Base-by-base conservation (phyloP, 2,113 vertebrate species). In the Pterocles gutturalis region DNA sequence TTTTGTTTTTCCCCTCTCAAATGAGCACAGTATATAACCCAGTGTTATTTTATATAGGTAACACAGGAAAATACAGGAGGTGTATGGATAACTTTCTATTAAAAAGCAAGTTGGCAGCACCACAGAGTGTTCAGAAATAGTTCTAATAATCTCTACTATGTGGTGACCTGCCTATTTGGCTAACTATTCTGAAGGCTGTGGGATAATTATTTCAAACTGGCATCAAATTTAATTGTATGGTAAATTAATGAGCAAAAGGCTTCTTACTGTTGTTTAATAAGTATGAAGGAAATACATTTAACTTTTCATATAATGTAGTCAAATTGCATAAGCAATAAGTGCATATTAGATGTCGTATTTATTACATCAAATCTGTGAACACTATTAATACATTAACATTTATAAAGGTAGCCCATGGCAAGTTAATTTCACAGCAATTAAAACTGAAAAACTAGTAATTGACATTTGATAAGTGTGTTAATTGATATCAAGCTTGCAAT, bases 341-440 rank as follows among this genome's bases (percentile, higher is more conserved):
- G 62, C 48, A 82, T 36, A 96, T 94, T 93, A 90, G 71, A 93
- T 94, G 71, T 78, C 25, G 13, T 94, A 96, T 97, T 93, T 96
- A 95, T 96, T 96, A 87, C 45, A 84, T 88, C 90, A 57, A 93
- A 97, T 95, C 92, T 94, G 65, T 62, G 95, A 98, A 81, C 36
- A 78, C 60, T 95, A 90, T 84, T 88, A 97, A 95, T 92, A 86
- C 41, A 95, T 98, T 98, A 98, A 96, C 93, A 98, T 97, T 98
- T 96, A 91, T 97, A 97, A 96, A 95, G 82, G 78, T 97, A 97
- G 80, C 94, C 90, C 93, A 86, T 97, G 89, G 90, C 89, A 98
- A 98, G 97, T 95, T 61, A 96, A 97, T 98, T 98, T 98, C 93
- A 98, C 89, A 98, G 92, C 85, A 98, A 97, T 98, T 98, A 97